phyloP scores from a whole-genome alignment of 2,113 vertebrate species.

The Baryphthengus martii region DNA sequence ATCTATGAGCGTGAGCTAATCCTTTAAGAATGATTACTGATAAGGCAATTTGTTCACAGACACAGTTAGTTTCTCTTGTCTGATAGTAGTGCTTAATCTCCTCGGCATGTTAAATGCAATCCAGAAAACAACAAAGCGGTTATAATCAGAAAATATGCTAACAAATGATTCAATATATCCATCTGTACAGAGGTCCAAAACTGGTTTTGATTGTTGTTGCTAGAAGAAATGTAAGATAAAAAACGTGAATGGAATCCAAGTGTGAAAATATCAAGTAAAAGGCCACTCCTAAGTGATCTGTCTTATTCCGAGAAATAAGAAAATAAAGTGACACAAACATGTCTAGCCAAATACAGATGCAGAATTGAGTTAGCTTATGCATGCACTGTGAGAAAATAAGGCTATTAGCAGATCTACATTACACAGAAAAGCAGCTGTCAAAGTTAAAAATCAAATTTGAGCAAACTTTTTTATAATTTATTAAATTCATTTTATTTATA shows the following conservation, averaged over 20 bases:
- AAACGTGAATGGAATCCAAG: neutral
- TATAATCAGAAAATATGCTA: neutral
- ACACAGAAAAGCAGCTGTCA: neutral
- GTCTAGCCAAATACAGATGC: neutral
- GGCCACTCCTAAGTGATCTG: neutral
- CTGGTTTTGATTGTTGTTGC: neutral
- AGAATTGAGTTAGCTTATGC: neutral
- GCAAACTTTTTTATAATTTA: neutral
- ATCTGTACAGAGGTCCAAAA: neutral
- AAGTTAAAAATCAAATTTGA: neutral
- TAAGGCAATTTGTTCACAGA: neutral
- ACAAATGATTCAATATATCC: neutral
- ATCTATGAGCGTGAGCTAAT: neutral
- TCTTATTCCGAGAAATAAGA: neutral
- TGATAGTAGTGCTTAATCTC: neutral
- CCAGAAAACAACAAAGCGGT: neutral
- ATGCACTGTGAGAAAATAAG: neutral
- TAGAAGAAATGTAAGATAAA: neutral
- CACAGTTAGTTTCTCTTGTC: neutral
- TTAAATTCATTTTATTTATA: neutral
- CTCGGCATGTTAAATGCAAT: neutral
- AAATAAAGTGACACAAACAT: neutral
- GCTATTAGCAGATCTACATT: neutral
- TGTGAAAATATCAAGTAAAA: neutral
- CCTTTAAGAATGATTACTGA: neutral